Base-by-base conservation (phyloP, 2,113 vertebrate genomes). In the Mesembrinibis cayennensis region DNA sequence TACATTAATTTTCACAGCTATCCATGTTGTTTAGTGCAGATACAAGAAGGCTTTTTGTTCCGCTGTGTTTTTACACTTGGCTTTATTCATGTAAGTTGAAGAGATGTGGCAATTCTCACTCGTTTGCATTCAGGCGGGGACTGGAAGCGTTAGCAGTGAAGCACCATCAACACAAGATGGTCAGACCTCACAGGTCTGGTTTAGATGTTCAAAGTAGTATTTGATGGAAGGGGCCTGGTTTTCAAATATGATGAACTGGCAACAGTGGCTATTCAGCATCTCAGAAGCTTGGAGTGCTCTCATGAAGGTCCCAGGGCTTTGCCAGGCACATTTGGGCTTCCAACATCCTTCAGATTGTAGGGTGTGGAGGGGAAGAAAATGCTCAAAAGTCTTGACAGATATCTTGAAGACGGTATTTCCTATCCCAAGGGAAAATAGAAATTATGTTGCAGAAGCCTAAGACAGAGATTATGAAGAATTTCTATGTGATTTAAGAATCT, bases 1-100 rank as follows among this genome's bases (percentile, higher is more conserved):
- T 90, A 63, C 66, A 71, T 94, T 70, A 72, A 87, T 97, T 91
- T 95, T 91, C 63, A 44, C 70, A 77, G 70, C 47, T 88, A 25
- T 50, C n/a, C 9, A 0, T 80, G 74, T 78, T 93, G 14, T 87
- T 93, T 62, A 65, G 78, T 34, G 32, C n/a, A 63, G 87, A 47
- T 55, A 82, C 58, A 72, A 61, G 74, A 38, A 65, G 12, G 6
- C 14, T 79, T 93, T 87, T 80, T 95, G 42, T 85, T 86, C 2
- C 0, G 27, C 84, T 82, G 66, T 58, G 71, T 56, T 85, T 85
- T 94, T 89, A 69, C 2, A 1, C 78, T 95, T 62, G 70, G 38
- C 21, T 93, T 91, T 89, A 27, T 89, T 80, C 12, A 2, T 40
- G 6, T 53, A 22, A 72, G 16, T 89, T 73, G 84, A 76, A 80